Base-by-base conservation (phyloP, 2,888 invertebrate species). In the Reticulitermes lucifugus region DNA sequence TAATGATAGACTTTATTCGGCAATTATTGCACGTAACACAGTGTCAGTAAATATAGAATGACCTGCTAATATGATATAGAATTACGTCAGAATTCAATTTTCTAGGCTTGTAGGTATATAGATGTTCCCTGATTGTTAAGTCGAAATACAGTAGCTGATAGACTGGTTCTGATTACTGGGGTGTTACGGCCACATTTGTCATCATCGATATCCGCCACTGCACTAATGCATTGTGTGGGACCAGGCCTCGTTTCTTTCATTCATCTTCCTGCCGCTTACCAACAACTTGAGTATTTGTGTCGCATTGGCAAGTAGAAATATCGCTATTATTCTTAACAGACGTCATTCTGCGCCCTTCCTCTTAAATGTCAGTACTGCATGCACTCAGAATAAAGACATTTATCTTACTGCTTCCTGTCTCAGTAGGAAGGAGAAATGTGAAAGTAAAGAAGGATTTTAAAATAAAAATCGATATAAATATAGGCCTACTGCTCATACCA, bases 181-280 rank as follows among this genome's bases (percentile, higher is more conserved):
- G 35, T 35, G 35, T 35, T 35, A 7, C 70, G 29, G 79, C 14
- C 35, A 60, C 80, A 79, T 80, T 80, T 80, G 80, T 80, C 80
- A 80, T 59, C 35, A 80, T 80, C 51, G 80, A 41, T 60, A 80
- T 51, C 35, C 60, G 55, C 46, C 79, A 51, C 46, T 55, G 80
- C n/a, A 55, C 35, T 80, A 80, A 59, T 60, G 60, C 80, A 80
- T 80, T 80, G 80, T 80, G 80, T 79, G 79, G n/a, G 51, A 9
- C 75, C 46, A 12, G 46, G 46, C 35, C 46, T 46, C 9, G 12
- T 46, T 77, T 25, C 43, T n/a, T 77, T 41, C 55, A 51, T 80
- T 59, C 41, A 55, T 80, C 80, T 80, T 51, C 59, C 80, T 9
- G 22, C 55, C 5, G 55, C 55, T 51, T 12, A 7, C 51, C 14